These are phyloP conservation scores for Panagrolaimus sp. DNA, from an alignment of 1,140 invertebrate genomes.

Conservation along the genomic window DNA sequence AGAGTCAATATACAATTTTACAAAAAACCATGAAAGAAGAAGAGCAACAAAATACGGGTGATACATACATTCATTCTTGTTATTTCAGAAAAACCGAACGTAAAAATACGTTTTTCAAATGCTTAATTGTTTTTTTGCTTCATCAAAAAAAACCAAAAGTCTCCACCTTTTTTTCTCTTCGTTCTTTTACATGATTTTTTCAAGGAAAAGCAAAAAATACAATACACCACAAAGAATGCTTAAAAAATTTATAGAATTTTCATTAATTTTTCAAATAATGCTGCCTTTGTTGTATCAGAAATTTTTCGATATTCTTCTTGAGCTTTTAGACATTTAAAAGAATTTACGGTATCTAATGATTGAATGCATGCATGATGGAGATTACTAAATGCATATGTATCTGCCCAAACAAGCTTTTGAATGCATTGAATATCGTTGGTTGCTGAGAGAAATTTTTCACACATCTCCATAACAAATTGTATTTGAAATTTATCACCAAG, in stretches of 20 bases:
- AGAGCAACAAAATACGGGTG: too few relatives aligned
- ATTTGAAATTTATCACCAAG: conserved; percentile 51
- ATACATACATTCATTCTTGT: too few relatives aligned
- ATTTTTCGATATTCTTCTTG: conserved; percentile 47
- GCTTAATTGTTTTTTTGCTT: too few relatives aligned
- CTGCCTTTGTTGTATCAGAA: conserved; percentile 42
- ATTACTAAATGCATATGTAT: conserved; percentile 44
- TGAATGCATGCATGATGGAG: conserved; percentile 49
- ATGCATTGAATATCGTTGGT: conserved; percentile 38
- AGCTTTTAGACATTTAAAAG: conserved; percentile 34
- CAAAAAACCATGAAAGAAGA: too few relatives aligned
- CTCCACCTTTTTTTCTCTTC: too few relatives aligned
- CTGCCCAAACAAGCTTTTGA: conserved; percentile 47
- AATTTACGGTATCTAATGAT: conserved; percentile 33
- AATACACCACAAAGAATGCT: too few relatives aligned
- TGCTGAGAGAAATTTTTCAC: conserved; percentile 41
- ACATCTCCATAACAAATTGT: conserved; percentile 49
- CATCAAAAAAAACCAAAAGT: too few relatives aligned
- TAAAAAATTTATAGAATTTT: conserved; percentile 24
- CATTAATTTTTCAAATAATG: conserved; percentile 44
- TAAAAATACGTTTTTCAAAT: too few relatives aligned
- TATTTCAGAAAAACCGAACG: too few relatives aligned
- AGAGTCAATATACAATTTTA: too few relatives aligned
- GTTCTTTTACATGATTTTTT: too few relatives aligned
- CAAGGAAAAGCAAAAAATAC: too few relatives aligned